A percentile compares a stretch with the other conserved stretches of the same genome.
phyloP scores from a whole-genome alignment of 2,888 invertebrate species.

The Hecatera dysodea region DNA sequence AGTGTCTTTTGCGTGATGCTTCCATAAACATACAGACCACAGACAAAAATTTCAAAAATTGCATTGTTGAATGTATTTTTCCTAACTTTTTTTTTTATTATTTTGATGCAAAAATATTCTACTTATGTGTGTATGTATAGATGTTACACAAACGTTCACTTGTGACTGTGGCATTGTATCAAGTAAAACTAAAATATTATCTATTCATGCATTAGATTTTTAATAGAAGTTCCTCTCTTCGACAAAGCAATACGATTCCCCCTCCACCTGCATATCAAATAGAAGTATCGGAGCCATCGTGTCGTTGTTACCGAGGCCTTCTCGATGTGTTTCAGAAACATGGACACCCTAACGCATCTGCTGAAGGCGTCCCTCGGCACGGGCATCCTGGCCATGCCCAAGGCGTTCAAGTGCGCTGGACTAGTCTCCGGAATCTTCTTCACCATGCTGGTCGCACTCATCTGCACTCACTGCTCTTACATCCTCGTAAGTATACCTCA shows the following conservation, averaged over 20 bases:
- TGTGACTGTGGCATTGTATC: neutral
- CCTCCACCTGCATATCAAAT: neutral
- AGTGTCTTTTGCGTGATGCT: too few species aligned
- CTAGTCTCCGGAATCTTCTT: slow-evolving; percentile 95
- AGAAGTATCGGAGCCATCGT: slow-evolving; percentile 12
- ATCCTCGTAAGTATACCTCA: slow-evolving; percentile 91
- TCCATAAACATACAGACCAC: too few species aligned
- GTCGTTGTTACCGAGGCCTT: slow-evolving; percentile 46
- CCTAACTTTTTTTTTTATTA: neutral
- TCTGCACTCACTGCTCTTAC: slow-evolving; percentile 99
- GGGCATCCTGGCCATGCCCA: slow-evolving; percentile 98
- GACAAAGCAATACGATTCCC: neutral
- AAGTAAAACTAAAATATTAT: neutral
- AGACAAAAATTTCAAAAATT: too few species aligned
- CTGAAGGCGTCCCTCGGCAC: slow-evolving; percentile 99
- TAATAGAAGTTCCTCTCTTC: neutral
- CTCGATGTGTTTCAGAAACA: slow-evolving; percentile 91
- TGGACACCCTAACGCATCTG: slow-evolving; percentile 97
- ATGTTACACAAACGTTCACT: neutral
- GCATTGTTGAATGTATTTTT: too few species aligned
- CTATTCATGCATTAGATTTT: neutral
- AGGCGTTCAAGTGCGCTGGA: slow-evolving; percentile 97
- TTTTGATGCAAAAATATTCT: neutral
- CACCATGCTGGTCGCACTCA: slow-evolving; percentile 95
- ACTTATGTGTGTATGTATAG: too few species aligned